Evolutionary conservation across 2,113 vertebrate genomes (phyloP).

Genomic region (Stegostoma tigrinum): DNA sequence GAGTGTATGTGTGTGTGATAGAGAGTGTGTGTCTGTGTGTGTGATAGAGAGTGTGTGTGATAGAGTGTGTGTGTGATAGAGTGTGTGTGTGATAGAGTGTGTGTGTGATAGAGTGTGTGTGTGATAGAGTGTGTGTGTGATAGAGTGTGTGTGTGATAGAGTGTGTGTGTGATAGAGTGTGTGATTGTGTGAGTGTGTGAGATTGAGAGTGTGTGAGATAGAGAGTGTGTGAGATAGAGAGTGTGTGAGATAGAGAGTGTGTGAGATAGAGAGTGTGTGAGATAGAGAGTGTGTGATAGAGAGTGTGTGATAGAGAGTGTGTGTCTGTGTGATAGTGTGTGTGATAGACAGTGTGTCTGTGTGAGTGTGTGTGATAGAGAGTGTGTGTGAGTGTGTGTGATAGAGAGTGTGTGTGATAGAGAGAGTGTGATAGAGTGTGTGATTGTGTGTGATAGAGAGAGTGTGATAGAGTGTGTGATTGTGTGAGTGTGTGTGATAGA

Average conservation of each 20-base stretch:
- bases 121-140: too few relatives aligned
- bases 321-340: too few relatives aligned
- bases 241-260: not conserved
- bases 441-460: accelerated
- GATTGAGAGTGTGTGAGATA: too few relatives aligned
- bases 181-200: not conserved
- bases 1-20: not conserved
- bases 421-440: not conserved
- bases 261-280: too few relatives aligned
- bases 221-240: too few relatives aligned
- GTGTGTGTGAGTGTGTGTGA: too few relatives aligned
- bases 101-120: not conserved
- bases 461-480: too few relatives aligned
- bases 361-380: not conserved
- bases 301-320: too few relatives aligned
- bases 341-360: not conserved
- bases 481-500: too few relatives aligned
- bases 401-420: not conserved
- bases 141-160: not conserved
- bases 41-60: not conserved
- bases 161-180: too few relatives aligned
- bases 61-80: too few relatives aligned
- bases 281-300: too few relatives aligned
- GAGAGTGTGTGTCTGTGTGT: not conserved
- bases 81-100: not conserved